Base-by-base conservation (phyloP, 2,888 invertebrate species). In the Sinotaia quadrata region DNA sequence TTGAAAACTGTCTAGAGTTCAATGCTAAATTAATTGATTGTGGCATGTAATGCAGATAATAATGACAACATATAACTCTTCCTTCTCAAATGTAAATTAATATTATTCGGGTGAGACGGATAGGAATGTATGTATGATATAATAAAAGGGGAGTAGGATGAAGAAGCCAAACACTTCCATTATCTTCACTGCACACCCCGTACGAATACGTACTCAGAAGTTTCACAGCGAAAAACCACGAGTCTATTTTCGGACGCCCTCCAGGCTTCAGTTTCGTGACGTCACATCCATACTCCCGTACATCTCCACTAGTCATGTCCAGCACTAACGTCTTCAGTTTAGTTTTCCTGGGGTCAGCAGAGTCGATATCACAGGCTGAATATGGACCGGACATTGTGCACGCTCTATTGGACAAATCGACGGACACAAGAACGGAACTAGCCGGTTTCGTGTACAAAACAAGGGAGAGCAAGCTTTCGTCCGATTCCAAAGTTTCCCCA, bases 201-300 rank as follows among this genome's bases (percentile, higher is more conserved):
- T 41, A 41, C 18, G 41, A 41, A 18, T 41, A 41, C 41, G 18
- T 41, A 41, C 41, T 41, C 10, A 41, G 10, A 10, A 10, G 41
- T 15, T 15, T 41, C 10, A 41, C 41, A 18, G 54, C 18, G 18
- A 24, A 24, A 27, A 27, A 24, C 54, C 54, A 54, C 12, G 5
- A 24, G 27, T 54, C 27, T 54, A 29, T 54, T 27, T 27, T 2
- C 12, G 54, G 1, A 27, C 54, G 54, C 7, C 31, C 54, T 2
- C 54, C 54, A 18, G 54, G 2, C 27, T 54, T 54, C 21, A 54
- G 15, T 4, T 18, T 54, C 2, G 54, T 54, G 27, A 54, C 54
- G 54, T 54, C 54, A 54, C 54, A 54, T 21, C 54, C 54, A 31
- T 54, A 54, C 4, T 54, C 54, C n/a, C 54, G 27, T 2, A 31